Percentiles rank a stretch among this genome's conserved stretches.
phyloP scores from a whole-genome alignment of 2,113 vertebrate genomes.

The Naja naja region DNA sequence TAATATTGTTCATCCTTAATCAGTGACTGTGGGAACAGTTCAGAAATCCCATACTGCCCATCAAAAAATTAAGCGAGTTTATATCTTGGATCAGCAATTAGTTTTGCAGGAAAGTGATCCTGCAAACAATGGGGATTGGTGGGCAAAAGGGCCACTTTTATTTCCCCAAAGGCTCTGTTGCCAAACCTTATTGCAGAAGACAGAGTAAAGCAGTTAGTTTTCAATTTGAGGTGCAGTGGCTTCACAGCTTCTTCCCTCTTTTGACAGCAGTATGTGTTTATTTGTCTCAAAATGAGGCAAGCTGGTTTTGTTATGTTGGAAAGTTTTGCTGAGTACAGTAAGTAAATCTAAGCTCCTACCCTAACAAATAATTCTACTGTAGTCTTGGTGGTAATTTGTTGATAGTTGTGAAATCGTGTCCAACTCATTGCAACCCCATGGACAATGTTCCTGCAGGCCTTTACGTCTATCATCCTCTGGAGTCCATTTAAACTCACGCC shows the following conservation, averaged over 20 bases:
- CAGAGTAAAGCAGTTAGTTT: not conserved
- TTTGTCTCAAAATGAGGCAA: not conserved
- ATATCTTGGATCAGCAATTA: not conserved
- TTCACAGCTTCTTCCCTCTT: not conserved
- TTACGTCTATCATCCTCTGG: too few species aligned
- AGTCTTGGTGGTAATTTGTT: not conserved
- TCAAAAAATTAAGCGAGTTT: not conserved
- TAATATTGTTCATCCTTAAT: not conserved
- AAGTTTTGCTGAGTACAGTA: not conserved
- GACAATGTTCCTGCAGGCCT: too few species aligned
- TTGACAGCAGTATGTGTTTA: not conserved
- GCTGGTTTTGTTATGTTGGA: not conserved
- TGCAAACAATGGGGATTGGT: not conserved
- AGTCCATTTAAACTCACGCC: too few species aligned
- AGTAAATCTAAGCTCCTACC: not conserved
- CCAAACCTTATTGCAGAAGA: not conserved
- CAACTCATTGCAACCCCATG: too few species aligned
- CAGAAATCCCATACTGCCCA: not conserved
- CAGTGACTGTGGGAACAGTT: not conserved
- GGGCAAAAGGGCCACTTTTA: not conserved
- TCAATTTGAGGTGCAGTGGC: not conserved
- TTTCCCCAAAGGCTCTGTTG: not conserved
- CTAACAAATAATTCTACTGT: not conserved
- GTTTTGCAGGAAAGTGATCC: not conserved
- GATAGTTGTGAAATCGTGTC: too few species aligned